Conservation (phyloP, 2,113 vertebrate species). For the Epinephelus fuscoguttatus region DNA sequence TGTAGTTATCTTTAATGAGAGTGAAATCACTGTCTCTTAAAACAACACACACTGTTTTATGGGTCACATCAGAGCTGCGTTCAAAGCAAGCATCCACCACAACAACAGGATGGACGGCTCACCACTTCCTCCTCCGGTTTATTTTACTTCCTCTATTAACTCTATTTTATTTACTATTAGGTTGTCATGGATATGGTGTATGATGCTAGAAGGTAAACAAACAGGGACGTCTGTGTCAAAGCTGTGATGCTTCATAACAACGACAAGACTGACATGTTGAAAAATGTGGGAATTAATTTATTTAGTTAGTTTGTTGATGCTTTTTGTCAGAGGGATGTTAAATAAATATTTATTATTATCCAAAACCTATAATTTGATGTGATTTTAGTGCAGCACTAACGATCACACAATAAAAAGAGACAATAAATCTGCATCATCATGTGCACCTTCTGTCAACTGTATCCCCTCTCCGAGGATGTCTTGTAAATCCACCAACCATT, state of each 20-base stretch:
- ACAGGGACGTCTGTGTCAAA: not conserved
- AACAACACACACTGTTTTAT: conserved; percentile 85
- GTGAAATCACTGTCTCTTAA: conserved; percentile 81
- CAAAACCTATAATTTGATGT: not conserved
- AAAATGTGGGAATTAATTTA: not conserved
- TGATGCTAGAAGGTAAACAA: conserved; percentile 34
- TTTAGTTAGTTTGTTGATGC: not conserved
- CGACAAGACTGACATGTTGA: not conserved
- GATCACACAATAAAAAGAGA: not conserved
- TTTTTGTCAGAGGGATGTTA: not conserved
- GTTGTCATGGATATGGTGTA: conserved; percentile 52
- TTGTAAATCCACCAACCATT: conserved; percentile 33
- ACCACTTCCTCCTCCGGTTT: conserved; percentile 72
- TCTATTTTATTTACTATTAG: conserved; percentile 60
- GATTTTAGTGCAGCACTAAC: not conserved
- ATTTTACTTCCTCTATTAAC: conserved; percentile 78
- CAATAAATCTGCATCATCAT: not conserved
- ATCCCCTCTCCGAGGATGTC: not conserved
- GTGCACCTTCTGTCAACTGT: not conserved
- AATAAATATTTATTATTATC: not conserved
- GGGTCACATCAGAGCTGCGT: conserved; percentile 74
- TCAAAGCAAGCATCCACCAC: conserved; percentile 80
- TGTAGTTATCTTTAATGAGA: conserved; percentile 72
- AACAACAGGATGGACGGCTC: conserved; percentile 79
- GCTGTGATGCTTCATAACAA: not conserved